Evolutionary conservation across 2,888 invertebrate species (phyloP), one percentile per base, ranked within the genome.

Genomic region (Dolomedes plantarius): DNA sequence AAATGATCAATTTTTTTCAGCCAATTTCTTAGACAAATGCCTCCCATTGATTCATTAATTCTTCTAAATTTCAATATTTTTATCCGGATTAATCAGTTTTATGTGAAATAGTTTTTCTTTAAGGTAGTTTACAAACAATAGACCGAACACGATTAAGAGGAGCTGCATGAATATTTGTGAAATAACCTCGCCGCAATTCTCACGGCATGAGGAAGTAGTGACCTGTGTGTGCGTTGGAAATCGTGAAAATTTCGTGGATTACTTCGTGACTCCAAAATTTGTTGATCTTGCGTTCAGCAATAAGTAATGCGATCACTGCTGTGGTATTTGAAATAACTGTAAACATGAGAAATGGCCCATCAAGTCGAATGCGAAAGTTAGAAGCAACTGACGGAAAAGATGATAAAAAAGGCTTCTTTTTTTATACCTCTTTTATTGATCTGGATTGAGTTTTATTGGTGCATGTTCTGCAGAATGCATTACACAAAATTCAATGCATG

Each of bases 221-320:
- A 56, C 27, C 32, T 64, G 32, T n/a, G n/a, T n/a, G n/a, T n/a
- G n/a, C n/a, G n/a, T 32, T 72, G 65, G 32, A 76, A 83, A 23
- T 83, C 82, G 82, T 83, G 82, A 72, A 76, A 76, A 72, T 76
- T 65, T 29, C 64, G n/a, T 41, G 19, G 82, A 71, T 83, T 76
- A 39, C 62, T 27, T 83, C 82, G 82, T 83, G 82, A 83, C 82
- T 83, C 13, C 29, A 56, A 83, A 76, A 83, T 83, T 71, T 83
- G 71, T 29, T 82, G 71, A 74, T 67, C 56, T 16, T 16, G 3
- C 23, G 19, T 19, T 23, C 19, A 23, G 56, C 19, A 56, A 36
- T 7, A 36, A 23, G 56, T 3, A 56, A 56, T 56, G 56, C 23
- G 23, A 1, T 56, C 23, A 1, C 1, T 5, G 2, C 5, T 56